A percentile compares a stretch with the other conserved stretches of the same genome.
Conservation (phyloP, 2,113 vertebrate species). For the Chloroceryle aenea region DNA sequence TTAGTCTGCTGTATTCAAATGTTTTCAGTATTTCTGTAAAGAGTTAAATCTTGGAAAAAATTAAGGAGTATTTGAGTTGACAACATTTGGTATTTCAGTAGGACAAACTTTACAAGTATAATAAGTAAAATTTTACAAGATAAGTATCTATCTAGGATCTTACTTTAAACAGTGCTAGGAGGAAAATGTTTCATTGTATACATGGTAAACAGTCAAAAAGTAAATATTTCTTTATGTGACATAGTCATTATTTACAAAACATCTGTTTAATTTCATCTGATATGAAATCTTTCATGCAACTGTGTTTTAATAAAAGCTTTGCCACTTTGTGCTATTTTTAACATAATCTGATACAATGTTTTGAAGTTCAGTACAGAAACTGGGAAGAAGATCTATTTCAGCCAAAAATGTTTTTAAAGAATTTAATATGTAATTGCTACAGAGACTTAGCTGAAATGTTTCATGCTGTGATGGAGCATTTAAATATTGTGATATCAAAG, state of each 20-base stretch:
- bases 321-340: conserved; percentile 5
- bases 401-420: neutral
- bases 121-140: neutral
- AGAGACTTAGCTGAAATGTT: conserved; percentile 3
- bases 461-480: conserved; percentile 30
- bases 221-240: conserved; percentile 32
- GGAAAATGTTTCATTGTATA: neutral
- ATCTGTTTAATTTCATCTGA: conserved; percentile 3
- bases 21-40: neutral
- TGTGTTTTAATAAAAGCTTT: conserved; percentile 9
- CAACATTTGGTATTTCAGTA: neutral
- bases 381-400: conserved; percentile 20
- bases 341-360: neutral
- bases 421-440: conserved; percentile 21
- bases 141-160: neutral
- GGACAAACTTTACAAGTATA: neutral
- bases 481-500: conserved; percentile 55
- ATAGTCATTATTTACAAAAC: conserved; percentile 52
- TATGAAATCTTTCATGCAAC: conserved; percentile 6
- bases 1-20: neutral
- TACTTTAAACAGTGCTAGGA: neutral
- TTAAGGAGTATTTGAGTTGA: neutral
- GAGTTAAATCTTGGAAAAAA: neutral
- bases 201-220: neutral
- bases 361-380: conserved; percentile 23